Conservation (phyloP, 2,113 vertebrate genomes). For the Calonectris borealis region DNA sequence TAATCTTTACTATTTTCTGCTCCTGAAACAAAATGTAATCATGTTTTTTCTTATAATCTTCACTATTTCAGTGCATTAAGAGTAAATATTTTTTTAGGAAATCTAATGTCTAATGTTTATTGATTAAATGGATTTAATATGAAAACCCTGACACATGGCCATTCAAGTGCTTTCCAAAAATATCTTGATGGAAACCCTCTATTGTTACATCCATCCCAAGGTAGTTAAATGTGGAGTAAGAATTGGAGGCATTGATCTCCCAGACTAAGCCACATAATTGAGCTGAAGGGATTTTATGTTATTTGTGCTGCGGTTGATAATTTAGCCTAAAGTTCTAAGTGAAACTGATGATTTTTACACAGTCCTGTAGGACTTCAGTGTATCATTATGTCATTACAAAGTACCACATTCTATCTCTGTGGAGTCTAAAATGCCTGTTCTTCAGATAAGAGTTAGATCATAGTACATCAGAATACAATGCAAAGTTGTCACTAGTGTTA, state of each 20-base stretch:
- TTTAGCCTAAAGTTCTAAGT: neutral
- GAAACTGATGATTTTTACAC: conserved; percentile 3
- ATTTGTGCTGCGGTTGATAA: neutral
- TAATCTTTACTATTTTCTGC: neutral
- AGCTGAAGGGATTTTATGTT: neutral
- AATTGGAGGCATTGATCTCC: neutral
- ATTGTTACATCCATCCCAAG: neutral
- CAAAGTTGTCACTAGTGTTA: neutral
- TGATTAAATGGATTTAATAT: neutral
- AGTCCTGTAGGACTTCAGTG: neutral
- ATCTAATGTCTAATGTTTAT: neutral
- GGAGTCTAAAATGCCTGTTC: conserved; percentile 7
- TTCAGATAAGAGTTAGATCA: neutral
- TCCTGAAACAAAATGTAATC: neutral
- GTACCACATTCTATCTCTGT: neutral
- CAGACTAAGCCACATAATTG: neutral
- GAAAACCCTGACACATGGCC: neutral
- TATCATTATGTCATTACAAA: neutral
- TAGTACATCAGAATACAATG: neutral
- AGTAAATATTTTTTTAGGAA: neutral
- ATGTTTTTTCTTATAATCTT: neutral
- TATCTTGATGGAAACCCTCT: neutral
- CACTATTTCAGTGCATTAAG: neutral
- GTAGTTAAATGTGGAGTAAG: neutral
- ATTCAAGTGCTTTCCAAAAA: conserved; percentile 11